Evolutionary conservation across 2,888 invertebrate species (phyloP).

Genomic region (Ichneumoninae sp.): DNA sequence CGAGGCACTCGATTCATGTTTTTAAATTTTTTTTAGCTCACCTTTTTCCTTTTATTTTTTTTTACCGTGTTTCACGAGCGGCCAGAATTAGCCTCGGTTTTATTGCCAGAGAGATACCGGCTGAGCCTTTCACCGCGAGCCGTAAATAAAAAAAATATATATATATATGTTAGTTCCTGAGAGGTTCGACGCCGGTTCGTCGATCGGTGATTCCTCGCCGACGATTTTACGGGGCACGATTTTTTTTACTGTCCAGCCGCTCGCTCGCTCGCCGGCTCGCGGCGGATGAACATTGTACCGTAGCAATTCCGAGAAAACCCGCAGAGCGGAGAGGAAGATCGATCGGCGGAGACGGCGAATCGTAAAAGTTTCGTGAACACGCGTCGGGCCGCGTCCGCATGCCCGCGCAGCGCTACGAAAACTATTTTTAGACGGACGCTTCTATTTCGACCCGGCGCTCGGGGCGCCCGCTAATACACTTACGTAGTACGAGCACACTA

Average conservation of each 20-base stretch:
- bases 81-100: slow-evolving; percentile 44
- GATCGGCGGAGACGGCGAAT: slow-evolving; percentile 36
- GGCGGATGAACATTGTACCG: background rate
- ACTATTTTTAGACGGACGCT: slow-evolving; percentile 60
- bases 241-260: slow-evolving; percentile 18
- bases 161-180: background rate
- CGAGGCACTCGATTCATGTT: slow-evolving; percentile 29
- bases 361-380: slow-evolving; percentile 32
- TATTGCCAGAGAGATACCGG: slow-evolving; percentile 30
- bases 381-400: slow-evolving; percentile 45
- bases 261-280: background rate
- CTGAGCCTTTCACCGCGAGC: slow-evolving; percentile 11
- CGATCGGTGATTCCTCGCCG: slow-evolving; percentile 2
- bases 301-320: background rate
- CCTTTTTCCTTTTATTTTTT: slow-evolving; percentile 14
- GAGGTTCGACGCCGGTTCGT: background rate
- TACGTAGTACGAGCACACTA: slow-evolving; percentile 32
- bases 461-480: slow-evolving; percentile 10
- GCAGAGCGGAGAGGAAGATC: slow-evolving; percentile 24
- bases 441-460: slow-evolving; percentile 58
- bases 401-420: slow-evolving; percentile 30
- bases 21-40: background rate
- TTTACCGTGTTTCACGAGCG: slow-evolving; percentile 20
- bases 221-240: background rate
- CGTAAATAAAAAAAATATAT: slow-evolving; percentile 7